A percentile compares a stretch with the other conserved stretches of the same genome.
Conservation (phyloP, 1,140 invertebrate species). For the Megathymus violae region DNA sequence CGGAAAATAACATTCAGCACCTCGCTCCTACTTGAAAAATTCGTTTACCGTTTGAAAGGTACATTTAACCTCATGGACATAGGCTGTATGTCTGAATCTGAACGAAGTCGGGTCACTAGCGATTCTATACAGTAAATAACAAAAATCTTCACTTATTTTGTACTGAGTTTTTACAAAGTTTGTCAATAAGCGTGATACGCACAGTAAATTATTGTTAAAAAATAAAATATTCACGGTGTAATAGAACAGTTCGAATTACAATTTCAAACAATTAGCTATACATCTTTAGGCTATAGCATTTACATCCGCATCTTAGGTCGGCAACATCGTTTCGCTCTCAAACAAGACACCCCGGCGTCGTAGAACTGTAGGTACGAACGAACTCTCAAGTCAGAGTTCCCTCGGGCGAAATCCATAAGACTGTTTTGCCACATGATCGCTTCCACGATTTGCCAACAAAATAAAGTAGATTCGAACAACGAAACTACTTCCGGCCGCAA, state of each 20-base stretch:
- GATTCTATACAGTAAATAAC: no score
- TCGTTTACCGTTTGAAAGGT: no score
- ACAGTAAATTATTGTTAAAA: no score
- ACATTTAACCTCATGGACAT: no score
- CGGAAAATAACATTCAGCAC: no score
- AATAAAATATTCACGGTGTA: background rate
- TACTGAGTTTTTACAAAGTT: no score
- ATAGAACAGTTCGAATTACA: background rate
- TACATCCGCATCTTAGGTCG: slow-evolving; percentile 62
- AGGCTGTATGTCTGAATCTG: no score
- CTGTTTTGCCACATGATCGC: slow-evolving; percentile 80
- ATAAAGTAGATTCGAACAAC: slow-evolving; percentile 69
- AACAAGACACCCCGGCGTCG: slow-evolving; percentile 61
- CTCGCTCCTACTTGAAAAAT: no score
- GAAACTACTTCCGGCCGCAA: slow-evolving; percentile 66
- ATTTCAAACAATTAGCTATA: slow-evolving; percentile 2
- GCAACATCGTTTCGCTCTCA: slow-evolving; percentile 80
- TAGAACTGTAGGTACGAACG: slow-evolving; percentile 45
- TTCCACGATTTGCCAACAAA: slow-evolving; percentile 80
- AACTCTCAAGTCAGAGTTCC: slow-evolving; percentile 77
- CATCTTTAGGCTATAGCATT: slow-evolving; percentile 52
- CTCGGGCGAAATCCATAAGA: slow-evolving; percentile 76
- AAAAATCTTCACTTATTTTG: no score
- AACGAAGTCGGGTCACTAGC: no score
- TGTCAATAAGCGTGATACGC: no score